A percentile compares a stretch with the other conserved stretches of the same genome.
Evolutionary conservation across 2,797 vertebrate species (phyloP).

Genomic region (Parotocinclus haroldoi): DNA sequence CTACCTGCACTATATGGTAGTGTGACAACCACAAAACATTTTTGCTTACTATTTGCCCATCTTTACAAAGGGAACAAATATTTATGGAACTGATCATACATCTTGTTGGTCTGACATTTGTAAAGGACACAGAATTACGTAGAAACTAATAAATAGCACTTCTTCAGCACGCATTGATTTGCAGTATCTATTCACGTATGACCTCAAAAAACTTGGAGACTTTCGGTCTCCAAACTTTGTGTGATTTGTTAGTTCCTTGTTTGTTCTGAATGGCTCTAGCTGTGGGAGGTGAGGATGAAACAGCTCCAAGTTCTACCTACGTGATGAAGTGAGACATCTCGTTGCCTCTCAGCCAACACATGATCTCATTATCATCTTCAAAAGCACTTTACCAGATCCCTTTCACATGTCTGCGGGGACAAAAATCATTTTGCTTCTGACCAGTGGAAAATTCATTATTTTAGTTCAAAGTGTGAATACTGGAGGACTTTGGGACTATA

Average conservation of each 20-base stretch:
- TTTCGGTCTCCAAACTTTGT: constrained; percentile 14
- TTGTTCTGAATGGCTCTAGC: constrained; percentile 16
- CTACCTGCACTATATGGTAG: too few species aligned
- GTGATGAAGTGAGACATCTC: constrained; percentile 37
- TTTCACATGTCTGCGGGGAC: constrained; percentile 44
- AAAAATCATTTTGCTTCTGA: constrained; percentile 40
- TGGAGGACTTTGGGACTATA: constrained; percentile 35
- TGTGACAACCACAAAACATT: too few species aligned
- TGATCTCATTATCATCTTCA: constrained; percentile 23
- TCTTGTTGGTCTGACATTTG: constrained; percentile 11
- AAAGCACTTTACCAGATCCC: constrained; percentile 32
- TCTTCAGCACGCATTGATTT: constrained; percentile 17
- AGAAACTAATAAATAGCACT: constrained; percentile 10
- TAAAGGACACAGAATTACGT: constrained; percentile 14
- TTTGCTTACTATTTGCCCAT: too few species aligned
- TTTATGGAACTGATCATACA: too few species aligned
- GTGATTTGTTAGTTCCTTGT: constrained; percentile 18
- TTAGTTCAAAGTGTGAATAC: constrained; percentile 32
- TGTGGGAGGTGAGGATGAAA: constrained; percentile 66
- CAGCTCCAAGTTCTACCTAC: constrained; percentile 50
- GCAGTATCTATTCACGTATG: constrained; percentile 5
- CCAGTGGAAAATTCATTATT: constrained; percentile 24
- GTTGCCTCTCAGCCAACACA: constrained; percentile 15
- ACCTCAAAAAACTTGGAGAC: constrained; percentile 7
- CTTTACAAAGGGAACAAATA: too few species aligned